Evolutionary conservation across 1,140 invertebrate species (phyloP), one percentile per base, ranked within the genome.

Genomic region (Euura saliciscinereae): DNA sequence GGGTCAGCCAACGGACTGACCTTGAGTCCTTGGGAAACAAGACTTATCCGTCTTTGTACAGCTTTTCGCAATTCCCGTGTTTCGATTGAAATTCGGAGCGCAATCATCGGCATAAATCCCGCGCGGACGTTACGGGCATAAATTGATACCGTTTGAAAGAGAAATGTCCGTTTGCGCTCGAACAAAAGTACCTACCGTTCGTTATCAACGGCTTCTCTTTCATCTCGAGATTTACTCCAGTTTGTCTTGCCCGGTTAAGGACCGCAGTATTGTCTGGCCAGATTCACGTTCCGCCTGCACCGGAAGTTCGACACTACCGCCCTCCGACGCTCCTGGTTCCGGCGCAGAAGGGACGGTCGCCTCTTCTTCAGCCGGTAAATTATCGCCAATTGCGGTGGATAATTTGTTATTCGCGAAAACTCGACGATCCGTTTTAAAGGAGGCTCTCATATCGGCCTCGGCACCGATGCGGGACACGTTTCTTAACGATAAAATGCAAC

Each of bases 401-500:
- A 8, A 59, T n/a, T 8, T 59, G 51, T 28, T 28, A 28, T 28
- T 28, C 28, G 28, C 28, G 28, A 28, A 28, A 28, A 28, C 5
- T 59, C 51, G 51, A 28, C 28, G 28, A 59, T 59, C 51, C 51
- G 51, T n/a, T 59, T 59, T 59, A 59, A 59, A 59, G 51, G 5
- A 59, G 10, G 10, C 51, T n/a, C 8, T 59, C 51, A 59, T 59
- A 59, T 59, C 51, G 51, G 5, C 5, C 51, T 59, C 3, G 13
- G 3, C 51, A 59, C 51, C 51, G 51, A 59, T 59, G 51, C 51
- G 13, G 51, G 51, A 59, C 51, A 59, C 51, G 51, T 59, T n/a
- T 8, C 13, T 11, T 59, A n/a, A 59, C 13, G 13, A 59, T 59
- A 59, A 59, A 59, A 59, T 59, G 51, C 51, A 59, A 83, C 83